Evolutionary conservation across 1,140 invertebrate species (phyloP).

Genomic region (Bombus cullumanus): DNA sequence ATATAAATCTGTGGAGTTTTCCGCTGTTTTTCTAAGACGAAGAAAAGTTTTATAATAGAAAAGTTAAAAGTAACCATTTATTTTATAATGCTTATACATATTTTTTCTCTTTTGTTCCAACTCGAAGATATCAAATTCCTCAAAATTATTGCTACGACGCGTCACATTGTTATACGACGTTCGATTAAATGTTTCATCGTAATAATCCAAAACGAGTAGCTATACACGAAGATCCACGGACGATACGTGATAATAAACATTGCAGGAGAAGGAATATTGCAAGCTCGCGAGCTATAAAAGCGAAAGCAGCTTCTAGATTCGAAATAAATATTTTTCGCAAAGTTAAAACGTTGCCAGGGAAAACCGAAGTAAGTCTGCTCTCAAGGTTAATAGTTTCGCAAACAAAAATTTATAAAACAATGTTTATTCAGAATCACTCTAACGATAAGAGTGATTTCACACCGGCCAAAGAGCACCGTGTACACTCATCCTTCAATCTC

Average conservation of each 20-base stretch:
- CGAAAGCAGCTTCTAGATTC: not conserved
- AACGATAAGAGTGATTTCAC: not conserved
- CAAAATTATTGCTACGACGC: too few species aligned
- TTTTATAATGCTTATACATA: too few species aligned
- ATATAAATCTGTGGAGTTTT: too few species aligned
- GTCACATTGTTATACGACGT: too few species aligned
- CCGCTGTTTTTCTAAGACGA: too few species aligned
- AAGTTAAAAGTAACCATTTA: too few species aligned
- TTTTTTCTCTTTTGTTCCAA: too few species aligned
- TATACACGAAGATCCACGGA: not conserved
- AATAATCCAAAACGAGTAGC: too few species aligned
- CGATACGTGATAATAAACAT: not conserved
- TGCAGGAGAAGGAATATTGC: not conserved
- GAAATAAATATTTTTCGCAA: not conserved
- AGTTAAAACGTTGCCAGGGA: not conserved
- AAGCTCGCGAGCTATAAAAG: not conserved
- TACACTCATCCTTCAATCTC: conserved; percentile 10
- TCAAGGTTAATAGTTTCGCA: not conserved
- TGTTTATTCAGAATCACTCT: conserved; percentile 3
- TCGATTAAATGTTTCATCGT: too few species aligned
- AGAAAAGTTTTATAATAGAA: too few species aligned
- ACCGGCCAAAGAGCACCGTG: not conserved
- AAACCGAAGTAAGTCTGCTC: fast-evolving
- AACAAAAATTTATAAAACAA: not conserved
- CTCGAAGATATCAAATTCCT: too few species aligned